Evolutionary conservation across 2,888 invertebrate species (phyloP).

Genomic region (Cheilosia pagana): DNA sequence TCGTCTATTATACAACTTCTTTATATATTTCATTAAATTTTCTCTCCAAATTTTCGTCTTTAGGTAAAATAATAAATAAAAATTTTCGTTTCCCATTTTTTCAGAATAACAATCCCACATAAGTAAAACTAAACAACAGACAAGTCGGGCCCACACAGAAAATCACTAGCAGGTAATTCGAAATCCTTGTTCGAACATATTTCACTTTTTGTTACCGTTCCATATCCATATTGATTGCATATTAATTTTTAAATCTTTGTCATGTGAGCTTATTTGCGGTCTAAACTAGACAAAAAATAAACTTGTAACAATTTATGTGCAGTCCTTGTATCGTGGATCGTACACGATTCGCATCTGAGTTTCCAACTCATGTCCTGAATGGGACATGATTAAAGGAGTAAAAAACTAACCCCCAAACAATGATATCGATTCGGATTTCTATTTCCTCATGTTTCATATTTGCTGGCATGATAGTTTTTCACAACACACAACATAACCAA

Average conservation of each 20-base stretch:
- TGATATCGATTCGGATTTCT: conserved; percentile 22
- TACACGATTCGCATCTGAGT: conserved; percentile 9
- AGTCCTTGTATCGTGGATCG: conserved; percentile 28
- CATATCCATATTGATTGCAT: neutral
- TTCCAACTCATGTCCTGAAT: conserved; percentile 34
- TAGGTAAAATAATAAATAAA: too few species aligned
- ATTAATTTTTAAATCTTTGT: neutral
- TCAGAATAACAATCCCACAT: conserved; percentile 14
- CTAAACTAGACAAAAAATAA: neutral
- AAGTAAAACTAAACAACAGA: conserved; percentile 25
- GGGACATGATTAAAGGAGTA: conserved; percentile 30
- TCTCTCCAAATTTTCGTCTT: too few species aligned
- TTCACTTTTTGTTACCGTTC: neutral
- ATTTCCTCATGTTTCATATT: neutral
- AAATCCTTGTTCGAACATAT: conserved; percentile 61
- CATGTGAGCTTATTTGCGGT: conserved; percentile 3
- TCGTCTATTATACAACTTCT: too few species aligned
- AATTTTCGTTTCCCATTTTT: conserved; percentile 1
- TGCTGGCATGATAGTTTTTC: conserved; percentile 9
- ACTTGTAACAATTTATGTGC: conserved; percentile 1
- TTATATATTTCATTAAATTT: too few species aligned
- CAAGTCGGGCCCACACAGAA: conserved; percentile 29
- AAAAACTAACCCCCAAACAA: conserved; percentile 17
- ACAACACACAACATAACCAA: conserved; percentile 6
- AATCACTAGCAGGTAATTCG: conserved; percentile 68